phyloP scores from a whole-genome alignment of 2,888 invertebrate species.

The Heliconius aoede region DNA sequence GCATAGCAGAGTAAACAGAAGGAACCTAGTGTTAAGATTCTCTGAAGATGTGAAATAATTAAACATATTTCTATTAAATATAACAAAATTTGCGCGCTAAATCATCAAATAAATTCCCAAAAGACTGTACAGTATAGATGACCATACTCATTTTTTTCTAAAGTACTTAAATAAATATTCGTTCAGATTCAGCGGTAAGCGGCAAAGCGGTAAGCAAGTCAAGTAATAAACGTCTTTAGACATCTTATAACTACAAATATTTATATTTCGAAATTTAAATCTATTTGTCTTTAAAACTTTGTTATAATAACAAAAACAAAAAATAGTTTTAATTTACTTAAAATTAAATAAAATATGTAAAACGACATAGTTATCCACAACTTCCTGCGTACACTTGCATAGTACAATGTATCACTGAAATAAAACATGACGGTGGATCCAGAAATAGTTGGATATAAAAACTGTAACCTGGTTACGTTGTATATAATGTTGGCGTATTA shows the following conservation, averaged over 20 bases:
- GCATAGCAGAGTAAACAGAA: too few species aligned
- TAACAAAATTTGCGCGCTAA: too few species aligned
- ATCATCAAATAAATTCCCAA: too few species aligned
- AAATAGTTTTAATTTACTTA: neutral
- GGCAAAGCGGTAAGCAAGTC: too few species aligned
- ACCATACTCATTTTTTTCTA: too few species aligned
- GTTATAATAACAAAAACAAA: neutral
- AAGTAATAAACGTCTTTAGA: neutral
- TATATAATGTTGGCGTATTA: conserved; percentile 28
- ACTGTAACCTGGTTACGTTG: conserved; percentile 41
- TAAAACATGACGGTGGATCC: conserved; percentile 40
- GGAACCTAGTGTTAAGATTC: too few species aligned
- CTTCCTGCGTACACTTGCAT: conserved; percentile 28
- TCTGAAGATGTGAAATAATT: too few species aligned
- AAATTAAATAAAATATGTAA: conserved; percentile 7
- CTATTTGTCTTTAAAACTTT: neutral
- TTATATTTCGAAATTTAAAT: neutral
- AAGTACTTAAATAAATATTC: too few species aligned
- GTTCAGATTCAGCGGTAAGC: too few species aligned
- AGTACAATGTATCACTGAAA: conserved; percentile 41
- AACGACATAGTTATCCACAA: conserved; percentile 19
- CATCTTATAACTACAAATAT: neutral
- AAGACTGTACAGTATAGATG: too few species aligned
- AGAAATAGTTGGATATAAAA: conserved; percentile 41
- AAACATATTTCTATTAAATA: too few species aligned